Percentiles rank a stretch among this genome's conserved stretches.
phyloP scores from a whole-genome alignment of 1,140 invertebrate species.

The Mamestra configurata region DNA sequence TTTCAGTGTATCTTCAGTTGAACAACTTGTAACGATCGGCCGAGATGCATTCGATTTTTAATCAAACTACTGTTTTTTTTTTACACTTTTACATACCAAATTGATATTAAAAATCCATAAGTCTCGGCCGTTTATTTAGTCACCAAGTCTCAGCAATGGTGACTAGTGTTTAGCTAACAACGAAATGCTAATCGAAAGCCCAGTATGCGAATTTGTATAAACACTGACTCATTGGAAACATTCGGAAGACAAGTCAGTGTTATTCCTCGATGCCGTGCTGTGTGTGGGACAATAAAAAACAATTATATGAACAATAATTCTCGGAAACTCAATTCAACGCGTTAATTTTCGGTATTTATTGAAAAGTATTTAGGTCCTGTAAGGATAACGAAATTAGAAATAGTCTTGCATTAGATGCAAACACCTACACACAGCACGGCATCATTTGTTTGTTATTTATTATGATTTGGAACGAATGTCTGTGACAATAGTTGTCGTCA shows the following conservation, averaged over 20 bases:
- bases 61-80: not conserved
- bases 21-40: not conserved
- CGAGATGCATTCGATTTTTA: constrained; percentile 6
- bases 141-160: not conserved
- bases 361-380: constrained; percentile 8
- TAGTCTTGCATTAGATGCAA: constrained; percentile 15
- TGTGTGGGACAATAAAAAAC: not conserved
- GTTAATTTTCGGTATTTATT: constrained; percentile 12
- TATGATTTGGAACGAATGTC: not conserved
- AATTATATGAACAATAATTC: constrained; percentile 29
- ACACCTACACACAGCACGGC: not conserved
- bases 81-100: not conserved
- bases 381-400: constrained; percentile 1
- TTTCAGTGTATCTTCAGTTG: constrained; percentile 27
- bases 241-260: constrained; percentile 12
- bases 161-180: constrained; percentile 52
- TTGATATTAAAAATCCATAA: constrained; percentile 9
- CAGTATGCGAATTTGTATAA: constrained; percentile 60
- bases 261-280: constrained; percentile 4
- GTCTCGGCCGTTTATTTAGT: constrained; percentile 16
- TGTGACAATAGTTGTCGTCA: constrained; percentile 31
- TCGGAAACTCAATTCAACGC: constrained; percentile 13
- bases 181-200: constrained; percentile 65
- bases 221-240: not conserved
- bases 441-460: constrained; percentile 8